These are phyloP conservation scores for Eristalis intricaria DNA, from an alignment of 2,888 invertebrate species.

Conservation along the genomic window DNA sequence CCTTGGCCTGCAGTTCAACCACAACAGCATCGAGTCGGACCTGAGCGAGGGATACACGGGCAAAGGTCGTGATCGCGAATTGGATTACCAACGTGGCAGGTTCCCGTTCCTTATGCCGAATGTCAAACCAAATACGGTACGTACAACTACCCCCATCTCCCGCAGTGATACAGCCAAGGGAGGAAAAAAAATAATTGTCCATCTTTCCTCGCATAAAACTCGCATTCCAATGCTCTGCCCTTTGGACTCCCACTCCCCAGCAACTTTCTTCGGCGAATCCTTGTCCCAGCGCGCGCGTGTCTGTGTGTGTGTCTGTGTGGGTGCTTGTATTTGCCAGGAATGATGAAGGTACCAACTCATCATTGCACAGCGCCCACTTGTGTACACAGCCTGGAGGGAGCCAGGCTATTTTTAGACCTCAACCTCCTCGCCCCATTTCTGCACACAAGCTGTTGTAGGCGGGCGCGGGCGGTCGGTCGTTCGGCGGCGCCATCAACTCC, in stretches of 20 bases:
- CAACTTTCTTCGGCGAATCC: background rate
- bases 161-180: background rate
- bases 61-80: constrained; percentile 44
- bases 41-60: constrained; percentile 20
- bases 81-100: constrained; percentile 77
- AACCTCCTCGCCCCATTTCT: constrained; percentile 43
- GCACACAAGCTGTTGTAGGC: constrained; percentile 33
- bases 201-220: constrained; percentile 2
- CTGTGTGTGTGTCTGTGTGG: background rate
- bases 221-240: constrained; percentile 24
- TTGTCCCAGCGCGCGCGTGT: too few species aligned
- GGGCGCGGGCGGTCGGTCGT: background rate
- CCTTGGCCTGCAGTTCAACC: constrained; percentile 51
- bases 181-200: background rate
- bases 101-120: constrained; percentile 92
- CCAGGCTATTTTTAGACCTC: constrained; percentile 59
- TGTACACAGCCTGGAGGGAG: constrained; percentile 41
- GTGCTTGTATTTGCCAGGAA: constrained; percentile 4
- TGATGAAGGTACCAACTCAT: constrained; percentile 14
- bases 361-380: constrained; percentile 19
- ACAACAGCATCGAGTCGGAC: constrained; percentile 59
- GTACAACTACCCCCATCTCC: constrained; percentile 75
- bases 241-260: background rate
- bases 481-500: background rate
- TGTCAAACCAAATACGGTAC: constrained; percentile 89